A percentile compares a stretch with the other conserved stretches of the same genome.
Evolutionary conservation across 2,797 vertebrate species (phyloP).

Genomic region (Sphenopsis melanotis): DNA sequence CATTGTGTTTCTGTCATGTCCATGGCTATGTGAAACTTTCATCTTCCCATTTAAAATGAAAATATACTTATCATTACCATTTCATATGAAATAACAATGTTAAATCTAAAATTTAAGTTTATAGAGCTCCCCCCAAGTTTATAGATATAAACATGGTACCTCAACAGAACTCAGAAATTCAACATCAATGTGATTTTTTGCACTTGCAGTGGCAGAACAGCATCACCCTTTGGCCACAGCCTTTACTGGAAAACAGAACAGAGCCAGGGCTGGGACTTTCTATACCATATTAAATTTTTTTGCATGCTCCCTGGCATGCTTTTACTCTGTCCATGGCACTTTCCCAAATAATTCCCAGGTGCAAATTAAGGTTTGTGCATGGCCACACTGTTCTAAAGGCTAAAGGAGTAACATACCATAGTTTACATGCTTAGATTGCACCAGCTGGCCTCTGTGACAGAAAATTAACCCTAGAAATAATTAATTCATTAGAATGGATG

Average conservation of each 20-base stretch:
- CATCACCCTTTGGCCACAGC: background rate
- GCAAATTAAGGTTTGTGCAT: background rate
- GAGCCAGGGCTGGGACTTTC: background rate
- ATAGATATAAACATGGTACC: background rate
- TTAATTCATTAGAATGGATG: background rate
- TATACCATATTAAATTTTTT: background rate
- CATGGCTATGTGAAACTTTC: background rate
- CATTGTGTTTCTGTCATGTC: background rate
- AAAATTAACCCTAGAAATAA: background rate
- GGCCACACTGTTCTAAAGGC: background rate
- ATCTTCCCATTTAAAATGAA: background rate
- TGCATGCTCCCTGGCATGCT: background rate
- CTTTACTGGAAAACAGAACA: background rate
- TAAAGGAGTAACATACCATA: background rate
- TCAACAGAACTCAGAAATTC: background rate
- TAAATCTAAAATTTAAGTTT: background rate
- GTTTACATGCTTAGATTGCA: background rate
- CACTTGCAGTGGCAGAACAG: background rate
- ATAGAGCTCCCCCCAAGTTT: background rate
- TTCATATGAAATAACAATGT: background rate
- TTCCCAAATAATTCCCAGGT: background rate
- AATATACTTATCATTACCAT: background rate
- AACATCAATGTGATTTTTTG: background rate
- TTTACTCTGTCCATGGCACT: background rate
- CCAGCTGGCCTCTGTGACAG: background rate